phyloP scores from a whole-genome alignment of 2,888 invertebrate genomes.

The Netelia inedita region DNA sequence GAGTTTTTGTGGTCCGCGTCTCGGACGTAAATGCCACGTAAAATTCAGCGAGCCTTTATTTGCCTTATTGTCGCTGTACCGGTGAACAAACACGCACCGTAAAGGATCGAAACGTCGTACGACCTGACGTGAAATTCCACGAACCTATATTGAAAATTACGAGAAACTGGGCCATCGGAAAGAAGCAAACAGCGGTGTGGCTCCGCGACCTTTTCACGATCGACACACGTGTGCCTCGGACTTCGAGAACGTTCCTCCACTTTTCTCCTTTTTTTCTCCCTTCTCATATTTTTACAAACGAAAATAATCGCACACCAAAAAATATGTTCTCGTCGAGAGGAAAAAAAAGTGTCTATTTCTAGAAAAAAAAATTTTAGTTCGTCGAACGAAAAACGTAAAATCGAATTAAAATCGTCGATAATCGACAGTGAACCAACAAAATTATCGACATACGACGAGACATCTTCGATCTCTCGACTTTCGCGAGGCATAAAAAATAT shows the following conservation, averaged over 20 bases:
- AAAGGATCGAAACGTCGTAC: slow-evolving; percentile 34
- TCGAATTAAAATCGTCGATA: slow-evolving; percentile 11
- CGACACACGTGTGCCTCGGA: slow-evolving; percentile 33
- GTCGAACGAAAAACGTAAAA: not conserved
- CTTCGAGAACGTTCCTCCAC: not conserved
- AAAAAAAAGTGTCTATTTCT: not conserved
- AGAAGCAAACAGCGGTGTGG: slow-evolving; percentile 34
- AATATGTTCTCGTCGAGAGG: not conserved
- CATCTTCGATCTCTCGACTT: slow-evolving; percentile 1
- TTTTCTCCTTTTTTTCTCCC: not conserved
- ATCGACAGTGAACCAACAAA: too few species aligned
- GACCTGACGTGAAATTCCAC: slow-evolving; percentile 8
- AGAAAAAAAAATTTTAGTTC: not conserved
- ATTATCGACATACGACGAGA: too few species aligned
- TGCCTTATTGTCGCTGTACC: too few species aligned
- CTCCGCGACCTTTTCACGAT: slow-evolving; percentile 31
- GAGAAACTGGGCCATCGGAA: slow-evolving; percentile 62
- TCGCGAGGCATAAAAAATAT: slow-evolving; percentile 10
- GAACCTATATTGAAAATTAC: slow-evolving; percentile 55
- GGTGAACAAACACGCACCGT: not conserved
- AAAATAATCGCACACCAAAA: not conserved
- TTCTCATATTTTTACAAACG: not conserved
- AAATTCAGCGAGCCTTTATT: too few species aligned
- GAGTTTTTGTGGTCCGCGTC: too few species aligned
- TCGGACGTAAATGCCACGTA: too few species aligned